phyloP scores from a whole-genome alignment of 2,888 invertebrate species.

The Imbricaverruca yamaguchii region DNA sequence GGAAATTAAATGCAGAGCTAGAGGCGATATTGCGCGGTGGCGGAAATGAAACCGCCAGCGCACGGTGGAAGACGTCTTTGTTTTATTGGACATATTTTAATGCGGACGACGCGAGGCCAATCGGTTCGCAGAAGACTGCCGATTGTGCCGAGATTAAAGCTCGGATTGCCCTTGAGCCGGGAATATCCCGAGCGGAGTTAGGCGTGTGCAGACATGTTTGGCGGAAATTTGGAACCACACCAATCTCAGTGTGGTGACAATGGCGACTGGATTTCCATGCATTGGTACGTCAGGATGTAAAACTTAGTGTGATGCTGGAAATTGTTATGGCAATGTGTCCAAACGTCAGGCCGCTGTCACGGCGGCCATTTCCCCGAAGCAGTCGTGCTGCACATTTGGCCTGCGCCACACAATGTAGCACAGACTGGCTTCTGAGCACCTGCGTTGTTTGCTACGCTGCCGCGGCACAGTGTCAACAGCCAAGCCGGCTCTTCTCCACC shows the following conservation, averaged over 20 bases:
- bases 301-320: not conserved
- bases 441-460: not conserved
- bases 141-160: constrained; percentile 11
- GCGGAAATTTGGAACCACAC: constrained; percentile 1
- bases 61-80: constrained; percentile 14
- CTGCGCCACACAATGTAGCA: no score
- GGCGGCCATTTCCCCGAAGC: not conserved
- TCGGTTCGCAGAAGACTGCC: not conserved
- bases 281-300: not conserved
- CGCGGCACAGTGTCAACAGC: not conserved
- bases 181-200: not conserved
- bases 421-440: not conserved
- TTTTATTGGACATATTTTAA: constrained; percentile 21
- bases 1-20: constrained; percentile 18
- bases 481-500: not conserved
- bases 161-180: not conserved
- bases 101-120: not conserved
- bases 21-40: constrained; percentile 11
- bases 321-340: constrained; percentile 5
- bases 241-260: not conserved
- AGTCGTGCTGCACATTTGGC: not conserved
- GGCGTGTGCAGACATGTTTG: not conserved
- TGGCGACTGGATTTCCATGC: not conserved
- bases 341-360: not conserved
- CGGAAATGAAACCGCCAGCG: constrained; percentile 18